Evolutionary conservation across 2,888 invertebrate genomes (phyloP).

Genomic region (Caenorhabditis plicata): DNA sequence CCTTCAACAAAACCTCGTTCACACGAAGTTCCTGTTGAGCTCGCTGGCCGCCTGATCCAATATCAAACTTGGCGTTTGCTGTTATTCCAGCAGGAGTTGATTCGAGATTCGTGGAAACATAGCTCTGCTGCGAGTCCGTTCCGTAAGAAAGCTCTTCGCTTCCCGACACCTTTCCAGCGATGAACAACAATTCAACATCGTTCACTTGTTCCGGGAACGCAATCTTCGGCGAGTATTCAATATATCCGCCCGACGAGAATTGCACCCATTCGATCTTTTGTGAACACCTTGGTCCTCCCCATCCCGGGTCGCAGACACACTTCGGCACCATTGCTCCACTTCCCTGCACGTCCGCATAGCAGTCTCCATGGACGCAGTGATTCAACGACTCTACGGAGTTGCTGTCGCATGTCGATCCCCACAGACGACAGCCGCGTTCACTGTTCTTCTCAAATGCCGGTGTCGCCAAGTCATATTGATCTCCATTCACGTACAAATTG

Average conservation of each 20-base stretch:
- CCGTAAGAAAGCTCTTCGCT: constrained; percentile 67
- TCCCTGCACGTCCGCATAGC: constrained; percentile 52
- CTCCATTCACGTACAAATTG: constrained; percentile 90
- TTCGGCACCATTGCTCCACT: constrained; percentile 66
- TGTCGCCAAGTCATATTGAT: constrained; percentile 87
- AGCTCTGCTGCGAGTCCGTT: constrained; percentile 31
- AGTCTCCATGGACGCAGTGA: constrained; percentile 61
- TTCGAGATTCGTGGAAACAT: constrained; percentile 42
- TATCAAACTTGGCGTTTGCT: constrained; percentile 39
- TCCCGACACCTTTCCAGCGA: constrained; percentile 71
- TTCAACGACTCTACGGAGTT: constrained; percentile 75
- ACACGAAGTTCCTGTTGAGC: constrained; percentile 31
- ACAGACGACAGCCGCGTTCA: constrained; percentile 80
- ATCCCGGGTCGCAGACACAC: constrained; percentile 93
- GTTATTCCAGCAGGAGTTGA: constrained; percentile 24
- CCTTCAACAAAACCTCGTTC: constrained; percentile 42
- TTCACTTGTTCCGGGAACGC: constrained; percentile 69
- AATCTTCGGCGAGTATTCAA: constrained; percentile 47
- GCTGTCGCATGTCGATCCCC: constrained; percentile 83
- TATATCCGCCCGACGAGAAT: constrained; percentile 52
- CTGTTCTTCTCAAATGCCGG: constrained; percentile 73
- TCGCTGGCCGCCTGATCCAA: constrained; percentile 23
- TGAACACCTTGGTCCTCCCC: constrained; percentile 75
- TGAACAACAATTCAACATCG: constrained; percentile 87
- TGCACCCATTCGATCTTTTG: constrained; percentile 58